These are phyloP conservation scores for Hippolais icterina DNA, from an alignment of 2,113 vertebrate species.

Conservation along the genomic window DNA sequence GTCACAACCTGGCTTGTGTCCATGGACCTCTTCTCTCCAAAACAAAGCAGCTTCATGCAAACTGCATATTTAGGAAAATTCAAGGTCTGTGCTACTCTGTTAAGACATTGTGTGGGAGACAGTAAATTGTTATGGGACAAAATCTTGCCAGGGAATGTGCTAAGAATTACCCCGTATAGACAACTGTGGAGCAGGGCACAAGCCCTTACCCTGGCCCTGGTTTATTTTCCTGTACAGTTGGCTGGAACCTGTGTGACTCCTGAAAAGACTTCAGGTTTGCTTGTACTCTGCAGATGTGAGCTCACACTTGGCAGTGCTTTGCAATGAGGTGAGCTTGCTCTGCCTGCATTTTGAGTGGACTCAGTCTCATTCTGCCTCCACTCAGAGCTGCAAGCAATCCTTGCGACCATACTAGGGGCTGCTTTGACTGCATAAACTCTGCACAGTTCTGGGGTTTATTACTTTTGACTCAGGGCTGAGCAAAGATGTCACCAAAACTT, in stretches of 20 bases:
- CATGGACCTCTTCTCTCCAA: neutral
- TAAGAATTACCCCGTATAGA: neutral
- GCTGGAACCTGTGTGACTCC: neutral
- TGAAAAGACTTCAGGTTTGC: neutral
- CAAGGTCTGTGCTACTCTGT: neutral
- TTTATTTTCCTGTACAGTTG: neutral
- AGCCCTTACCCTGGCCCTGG: neutral
- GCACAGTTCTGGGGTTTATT: neutral
- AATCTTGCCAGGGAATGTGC: neutral
- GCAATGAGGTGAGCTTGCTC: neutral
- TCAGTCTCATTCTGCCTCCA: accelerated
- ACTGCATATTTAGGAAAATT: neutral
- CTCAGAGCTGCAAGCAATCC: neutral
- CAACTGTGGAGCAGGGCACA: neutral
- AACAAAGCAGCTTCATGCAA: neutral
- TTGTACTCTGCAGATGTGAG: neutral
- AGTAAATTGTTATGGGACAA: neutral
- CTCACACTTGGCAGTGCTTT: neutral
- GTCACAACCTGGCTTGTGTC: neutral
- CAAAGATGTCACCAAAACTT: neutral
- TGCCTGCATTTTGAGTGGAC: neutral
- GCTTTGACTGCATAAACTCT: neutral
- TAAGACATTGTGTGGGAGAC: neutral
- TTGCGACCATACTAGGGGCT: neutral
- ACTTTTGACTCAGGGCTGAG: neutral